phyloP scores from a whole-genome alignment of 2,797 vertebrate species.

The Loris lydekkerianus region DNA sequence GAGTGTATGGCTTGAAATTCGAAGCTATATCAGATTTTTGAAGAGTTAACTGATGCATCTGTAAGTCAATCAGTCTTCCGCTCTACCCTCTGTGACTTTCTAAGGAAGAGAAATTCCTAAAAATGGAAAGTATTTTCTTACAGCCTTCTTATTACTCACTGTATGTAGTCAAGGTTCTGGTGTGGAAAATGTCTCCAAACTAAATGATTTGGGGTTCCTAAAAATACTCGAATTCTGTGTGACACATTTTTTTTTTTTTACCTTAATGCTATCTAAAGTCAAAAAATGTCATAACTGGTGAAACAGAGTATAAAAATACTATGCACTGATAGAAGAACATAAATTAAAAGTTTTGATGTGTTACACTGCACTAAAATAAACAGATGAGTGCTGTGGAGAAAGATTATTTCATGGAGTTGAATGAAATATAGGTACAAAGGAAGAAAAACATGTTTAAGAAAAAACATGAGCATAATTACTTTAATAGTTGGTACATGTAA shows the following conservation, averaged over 20 bases:
- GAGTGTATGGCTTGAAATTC: not conserved
- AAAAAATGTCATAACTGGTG: not conserved
- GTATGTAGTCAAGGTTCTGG: not conserved
- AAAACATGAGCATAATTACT: not conserved
- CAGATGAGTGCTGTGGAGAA: not conserved
- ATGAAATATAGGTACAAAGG: not conserved
- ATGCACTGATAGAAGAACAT: not conserved
- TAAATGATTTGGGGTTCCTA: not conserved
- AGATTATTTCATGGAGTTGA: not conserved
- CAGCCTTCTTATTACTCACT: not conserved
- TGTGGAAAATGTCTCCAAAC: not conserved
- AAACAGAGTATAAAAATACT: not conserved
- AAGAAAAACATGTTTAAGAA: not conserved
- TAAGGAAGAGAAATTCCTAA: not conserved
- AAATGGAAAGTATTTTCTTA: not conserved
- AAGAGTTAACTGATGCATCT: not conserved
- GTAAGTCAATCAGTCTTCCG: not conserved
- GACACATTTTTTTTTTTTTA: not conserved
- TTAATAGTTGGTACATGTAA: not conserved
- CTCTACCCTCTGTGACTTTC: not conserved
- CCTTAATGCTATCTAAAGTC: not conserved
- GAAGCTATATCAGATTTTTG: not conserved
- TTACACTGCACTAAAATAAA: not conserved
- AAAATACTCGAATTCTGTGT: not conserved
- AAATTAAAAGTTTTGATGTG: not conserved